Evolutionary conservation across 2,888 invertebrate genomes (phyloP).

Genomic region (Drosophila pseudotalamancana): DNA sequence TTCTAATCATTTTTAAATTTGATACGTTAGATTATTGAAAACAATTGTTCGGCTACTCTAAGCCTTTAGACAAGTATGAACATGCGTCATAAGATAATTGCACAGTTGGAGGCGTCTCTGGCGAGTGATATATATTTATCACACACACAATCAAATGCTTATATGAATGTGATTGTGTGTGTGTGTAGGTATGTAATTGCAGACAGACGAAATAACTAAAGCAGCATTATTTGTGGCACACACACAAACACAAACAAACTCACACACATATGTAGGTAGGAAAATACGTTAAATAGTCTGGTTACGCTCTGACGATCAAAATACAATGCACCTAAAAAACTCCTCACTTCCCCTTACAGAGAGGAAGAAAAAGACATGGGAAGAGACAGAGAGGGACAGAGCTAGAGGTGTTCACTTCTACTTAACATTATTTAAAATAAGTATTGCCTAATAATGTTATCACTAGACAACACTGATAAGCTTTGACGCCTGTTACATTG

Average conservation of each 20-base stretch:
- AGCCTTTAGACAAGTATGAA: constrained; percentile 8
- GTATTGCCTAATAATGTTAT: constrained; percentile 51
- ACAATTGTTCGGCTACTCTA: constrained; percentile 7
- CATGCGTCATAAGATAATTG: constrained; percentile 34
- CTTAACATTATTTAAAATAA: constrained; percentile 36
- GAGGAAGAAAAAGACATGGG: not conserved
- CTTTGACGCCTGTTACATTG: constrained; percentile 1
- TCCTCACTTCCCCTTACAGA: constrained; percentile 2
- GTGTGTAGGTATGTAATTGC: constrained; percentile 40
- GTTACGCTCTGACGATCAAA: constrained; percentile 74
- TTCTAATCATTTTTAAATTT: not conserved
- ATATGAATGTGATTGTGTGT: not conserved
- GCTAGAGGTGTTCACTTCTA: constrained; percentile 23
- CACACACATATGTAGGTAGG: not conserved
- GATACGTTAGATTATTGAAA: not conserved
- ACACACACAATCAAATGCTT: not conserved
- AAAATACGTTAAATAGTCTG: constrained; percentile 48
- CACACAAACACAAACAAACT: constrained; percentile 17
- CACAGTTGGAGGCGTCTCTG: constrained; percentile 34
- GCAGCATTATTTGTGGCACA: constrained; percentile 66
- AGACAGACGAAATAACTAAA: constrained; percentile 54
- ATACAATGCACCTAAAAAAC: constrained; percentile 51
- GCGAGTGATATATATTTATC: constrained; percentile 1
- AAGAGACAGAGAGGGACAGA: not conserved
- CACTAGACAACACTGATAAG: constrained; percentile 44